A percentile compares a stretch with the other conserved stretches of the same genome.
phyloP scores from a whole-genome alignment of 2,888 invertebrate genomes.

The Papilio elwesi region DNA sequence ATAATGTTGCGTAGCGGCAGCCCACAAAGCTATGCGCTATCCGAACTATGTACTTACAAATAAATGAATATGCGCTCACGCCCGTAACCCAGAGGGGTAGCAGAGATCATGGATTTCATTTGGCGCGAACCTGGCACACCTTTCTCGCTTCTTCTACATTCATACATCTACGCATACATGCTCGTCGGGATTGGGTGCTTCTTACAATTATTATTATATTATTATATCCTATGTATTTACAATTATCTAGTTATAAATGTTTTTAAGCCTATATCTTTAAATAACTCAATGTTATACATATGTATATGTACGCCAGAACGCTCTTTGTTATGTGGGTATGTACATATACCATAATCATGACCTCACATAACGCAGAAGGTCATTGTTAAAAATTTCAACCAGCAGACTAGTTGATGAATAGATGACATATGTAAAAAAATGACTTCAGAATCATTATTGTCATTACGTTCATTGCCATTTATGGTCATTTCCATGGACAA shows the following conservation, averaged over 20 bases:
- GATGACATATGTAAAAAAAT: slow-evolving; percentile 3
- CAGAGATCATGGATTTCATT: no score
- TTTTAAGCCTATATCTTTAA: not conserved
- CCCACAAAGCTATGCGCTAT: not conserved
- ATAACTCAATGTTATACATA: not conserved
- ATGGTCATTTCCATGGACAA: not conserved
- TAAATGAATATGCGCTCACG: no score
- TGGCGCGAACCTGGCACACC: no score
- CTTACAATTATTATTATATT: no score
- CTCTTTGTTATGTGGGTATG: not conserved
- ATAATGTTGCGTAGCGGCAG: slow-evolving; percentile 40
- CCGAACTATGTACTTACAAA: not conserved
- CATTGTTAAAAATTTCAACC: not conserved
- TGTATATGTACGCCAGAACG: not conserved
- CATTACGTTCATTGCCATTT: not conserved
- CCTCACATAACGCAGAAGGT: not conserved
- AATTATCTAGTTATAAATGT: slow-evolving; percentile 19
- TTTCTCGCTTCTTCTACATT: no score
- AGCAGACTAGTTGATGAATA: not conserved
- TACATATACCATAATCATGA: no score
- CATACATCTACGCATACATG: no score
- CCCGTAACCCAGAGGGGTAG: no score
- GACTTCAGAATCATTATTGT: not conserved
- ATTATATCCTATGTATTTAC: no score
- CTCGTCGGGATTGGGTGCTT: no score